Evolutionary conservation across 2,113 vertebrate genomes (phyloP).

Genomic region (Vidua chalybeata): DNA sequence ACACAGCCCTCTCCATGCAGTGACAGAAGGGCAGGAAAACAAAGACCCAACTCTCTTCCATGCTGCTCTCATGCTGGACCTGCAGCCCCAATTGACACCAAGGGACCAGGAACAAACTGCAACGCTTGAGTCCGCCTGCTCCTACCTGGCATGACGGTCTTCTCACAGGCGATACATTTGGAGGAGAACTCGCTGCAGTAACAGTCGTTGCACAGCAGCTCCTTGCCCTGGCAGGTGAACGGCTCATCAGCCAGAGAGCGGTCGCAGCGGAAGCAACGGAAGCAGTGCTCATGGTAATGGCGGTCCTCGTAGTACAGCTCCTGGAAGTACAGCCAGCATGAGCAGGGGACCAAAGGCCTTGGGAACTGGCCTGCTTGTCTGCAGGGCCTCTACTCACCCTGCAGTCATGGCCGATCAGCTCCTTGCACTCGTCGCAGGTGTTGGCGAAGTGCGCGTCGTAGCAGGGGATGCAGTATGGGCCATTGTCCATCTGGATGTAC

Average conservation of each 20-base stretch:
- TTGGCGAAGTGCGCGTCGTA: conserved; percentile 96
- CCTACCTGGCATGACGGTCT: conserved; percentile 96
- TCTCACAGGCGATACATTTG: conserved; percentile 92
- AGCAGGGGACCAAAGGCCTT: rapidly evolving
- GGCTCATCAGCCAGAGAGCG: conserved; percentile 93
- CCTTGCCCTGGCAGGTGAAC: conserved; percentile 93
- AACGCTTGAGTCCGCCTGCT: rapidly evolving
- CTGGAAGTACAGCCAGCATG: conserved; percentile 50
- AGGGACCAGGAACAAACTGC: not conserved
- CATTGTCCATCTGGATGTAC: conserved; percentile 94
- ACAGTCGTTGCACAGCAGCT: conserved; percentile 94
- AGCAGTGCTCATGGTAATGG: conserved; percentile 96
- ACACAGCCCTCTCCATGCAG: not conserved
- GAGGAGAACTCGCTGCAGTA: conserved; percentile 98
- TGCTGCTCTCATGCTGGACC: not conserved
- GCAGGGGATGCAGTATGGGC: conserved; percentile 96
- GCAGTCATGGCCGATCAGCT: conserved; percentile 94
- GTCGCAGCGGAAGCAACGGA: conserved; percentile 96
- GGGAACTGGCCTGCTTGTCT: rapidly evolving
- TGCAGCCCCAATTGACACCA: rapidly evolving
- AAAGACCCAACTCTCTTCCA: not conserved
- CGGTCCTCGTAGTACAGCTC: conserved; percentile 97
- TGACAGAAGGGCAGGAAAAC: not conserved
- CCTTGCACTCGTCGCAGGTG: conserved; percentile 97
- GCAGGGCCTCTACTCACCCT: conserved; percentile 76